Evolutionary conservation across 1,140 invertebrate genomes (phyloP).

Genomic region (Caligus rogercresseyi): DNA sequence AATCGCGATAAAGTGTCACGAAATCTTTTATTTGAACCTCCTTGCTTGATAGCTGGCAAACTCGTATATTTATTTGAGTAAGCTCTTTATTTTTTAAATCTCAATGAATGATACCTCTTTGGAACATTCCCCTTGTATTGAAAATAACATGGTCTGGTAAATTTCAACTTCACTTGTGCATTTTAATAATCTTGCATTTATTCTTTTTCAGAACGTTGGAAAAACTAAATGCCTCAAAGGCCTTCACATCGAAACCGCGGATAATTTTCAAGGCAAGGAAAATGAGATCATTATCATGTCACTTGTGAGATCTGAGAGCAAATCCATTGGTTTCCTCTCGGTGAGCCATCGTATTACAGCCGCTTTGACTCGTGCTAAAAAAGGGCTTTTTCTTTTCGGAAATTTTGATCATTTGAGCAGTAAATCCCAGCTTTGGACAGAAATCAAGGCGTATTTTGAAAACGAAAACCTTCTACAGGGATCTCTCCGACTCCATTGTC

Average conservation of each 20-base stretch:
- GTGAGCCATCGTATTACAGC: not conserved
- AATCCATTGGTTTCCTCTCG: not conserved
- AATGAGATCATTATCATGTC: not conserved
- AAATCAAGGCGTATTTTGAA: not conserved
- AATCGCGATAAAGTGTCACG: no score
- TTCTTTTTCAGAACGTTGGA: not conserved
- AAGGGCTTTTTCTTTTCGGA: not conserved
- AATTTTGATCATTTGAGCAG: not conserved
- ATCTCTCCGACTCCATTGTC: not conserved
- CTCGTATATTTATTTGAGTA: not conserved
- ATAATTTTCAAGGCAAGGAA: not conserved
- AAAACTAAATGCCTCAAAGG: not conserved
- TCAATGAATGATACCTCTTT: no score
- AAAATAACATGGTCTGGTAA: no score
- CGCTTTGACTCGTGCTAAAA: not conserved
- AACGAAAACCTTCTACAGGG: not conserved
- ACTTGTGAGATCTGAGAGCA: not conserved
- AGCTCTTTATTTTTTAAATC: not conserved
- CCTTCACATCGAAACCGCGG: not conserved
- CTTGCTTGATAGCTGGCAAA: no score
- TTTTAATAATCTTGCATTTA: no score
- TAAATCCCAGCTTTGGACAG: not conserved
- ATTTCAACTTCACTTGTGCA: no score
- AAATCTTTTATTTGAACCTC: no score
- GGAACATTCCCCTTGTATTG: no score